Percentiles rank a stretch among this genome's conserved stretches.
phyloP scores from a whole-genome alignment of 2,888 invertebrate species.

The Linyphia triangularis region DNA sequence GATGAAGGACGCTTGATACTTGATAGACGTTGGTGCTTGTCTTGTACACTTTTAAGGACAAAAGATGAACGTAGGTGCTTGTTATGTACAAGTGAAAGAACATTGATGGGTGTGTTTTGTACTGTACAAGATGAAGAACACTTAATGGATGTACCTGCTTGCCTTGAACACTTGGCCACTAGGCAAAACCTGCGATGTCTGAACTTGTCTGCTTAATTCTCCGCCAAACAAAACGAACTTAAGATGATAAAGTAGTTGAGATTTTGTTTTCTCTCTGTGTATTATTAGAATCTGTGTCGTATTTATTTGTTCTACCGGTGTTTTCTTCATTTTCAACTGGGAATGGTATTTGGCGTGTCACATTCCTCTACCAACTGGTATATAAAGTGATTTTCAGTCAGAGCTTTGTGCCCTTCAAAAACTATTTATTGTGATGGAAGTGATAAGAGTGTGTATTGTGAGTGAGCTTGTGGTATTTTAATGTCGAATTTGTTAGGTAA shows the following conservation, averaged over 20 bases:
- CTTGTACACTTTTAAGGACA: no score
- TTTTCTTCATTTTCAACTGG: no score
- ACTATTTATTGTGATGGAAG: background rate
- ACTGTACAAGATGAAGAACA: background rate
- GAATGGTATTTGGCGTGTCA: no score
- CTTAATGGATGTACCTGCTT: no score
- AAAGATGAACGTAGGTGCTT: no score
- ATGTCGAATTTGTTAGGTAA: background rate
- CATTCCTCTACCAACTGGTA: no score
- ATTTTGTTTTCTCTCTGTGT: background rate
- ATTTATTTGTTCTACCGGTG: no score
- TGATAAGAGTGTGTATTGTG: background rate
- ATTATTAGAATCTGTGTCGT: background rate
- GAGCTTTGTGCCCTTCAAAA: background rate
- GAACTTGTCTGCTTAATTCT: background rate
- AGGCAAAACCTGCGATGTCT: background rate
- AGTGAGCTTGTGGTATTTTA: background rate
- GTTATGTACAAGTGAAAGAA: no score
- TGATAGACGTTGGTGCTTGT: no score
- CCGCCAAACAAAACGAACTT: background rate
- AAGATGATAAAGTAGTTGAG: background rate
- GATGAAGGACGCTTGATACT: background rate
- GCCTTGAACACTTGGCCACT: no score
- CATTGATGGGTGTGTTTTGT: no score
- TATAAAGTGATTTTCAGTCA: no score